phyloP scores from a whole-genome alignment of 2,888 invertebrate genomes.

The Philhelius pedissequus region DNA sequence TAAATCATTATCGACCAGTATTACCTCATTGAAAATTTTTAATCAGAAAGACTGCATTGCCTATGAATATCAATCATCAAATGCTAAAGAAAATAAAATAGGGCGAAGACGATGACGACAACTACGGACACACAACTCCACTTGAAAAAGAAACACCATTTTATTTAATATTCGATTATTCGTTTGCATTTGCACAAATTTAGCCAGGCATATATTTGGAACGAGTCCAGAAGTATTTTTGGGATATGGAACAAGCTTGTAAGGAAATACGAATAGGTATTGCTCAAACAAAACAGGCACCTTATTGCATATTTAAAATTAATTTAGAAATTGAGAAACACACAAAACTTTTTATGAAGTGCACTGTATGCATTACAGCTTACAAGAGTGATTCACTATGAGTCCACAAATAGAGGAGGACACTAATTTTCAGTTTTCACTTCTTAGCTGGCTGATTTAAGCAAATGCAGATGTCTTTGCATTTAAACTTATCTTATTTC shows the following conservation, averaged over 20 bases:
- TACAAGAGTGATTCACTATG: no score
- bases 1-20: neutral
- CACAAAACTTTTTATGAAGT: no score
- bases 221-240: conserved; percentile 40
- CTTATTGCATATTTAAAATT: neutral
- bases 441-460: no score
- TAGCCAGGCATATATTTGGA: conserved; percentile 1
- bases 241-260: conserved; percentile 26
- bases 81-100: neutral
- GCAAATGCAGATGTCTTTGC: no score
- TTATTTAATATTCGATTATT: neutral
- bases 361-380: no score
- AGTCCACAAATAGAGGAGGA: no score
- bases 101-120: neutral
- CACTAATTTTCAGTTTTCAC: no score
- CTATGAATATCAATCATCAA: neutral
- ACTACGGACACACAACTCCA: neutral
- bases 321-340: no score
- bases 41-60: neutral
- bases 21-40: neutral
- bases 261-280: neutral
- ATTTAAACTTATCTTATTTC: no score
- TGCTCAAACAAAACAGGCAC: neutral
- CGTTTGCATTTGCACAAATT: neutral
- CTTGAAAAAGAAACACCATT: neutral